Base-by-base conservation (phyloP, 2,113 vertebrate species). In the Oplegnathus fasciatus region DNA sequence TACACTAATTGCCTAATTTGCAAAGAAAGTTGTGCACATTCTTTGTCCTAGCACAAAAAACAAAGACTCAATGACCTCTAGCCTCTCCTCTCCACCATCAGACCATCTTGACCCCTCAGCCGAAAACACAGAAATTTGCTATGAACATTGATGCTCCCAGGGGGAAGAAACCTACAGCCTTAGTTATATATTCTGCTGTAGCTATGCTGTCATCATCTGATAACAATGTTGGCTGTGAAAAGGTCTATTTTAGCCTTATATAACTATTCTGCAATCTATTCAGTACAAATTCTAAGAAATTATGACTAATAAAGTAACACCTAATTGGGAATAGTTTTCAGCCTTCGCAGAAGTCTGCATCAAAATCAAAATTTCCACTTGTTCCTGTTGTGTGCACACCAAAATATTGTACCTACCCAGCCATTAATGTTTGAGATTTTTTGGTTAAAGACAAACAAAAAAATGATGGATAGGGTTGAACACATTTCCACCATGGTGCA, bases 261-360 rank as follows among this genome's bases (percentile, higher is more conserved):
- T 62, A 75, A 48, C 60, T 48, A 13, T 62, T 62, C 11, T 61
- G 18, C 10, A 50, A 62, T 62, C 7, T 62, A n/a, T 62, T 60
- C 20, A 14, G 26, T 24, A 14, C 20, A 75, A 24, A 11, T 74
- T 74, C 11, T 24, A 44, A 28, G 52, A 57, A 72, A 40, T 40
- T 1, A 26, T 42, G 40, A 48, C 10, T 46, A 34, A 62, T n/a
- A n/a, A 32, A 32, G 42, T 32, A 62, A 32, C 11, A 34, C 42
- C 20, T 75, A 9, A 60, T 46, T 61, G 22, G 42, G 4, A 46
- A 61, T 61, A 75, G 57, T 32, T 58, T 44, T 37, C 67, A 72
- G 50, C 32, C 20, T 54, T 17, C 1, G 32, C 32, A 70, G 46
- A 20, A 13, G 6, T 57, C n/a, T 44, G 9, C n/a, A 34, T 24